A percentile compares a stretch with the other conserved stretches of the same genome.
Evolutionary conservation across 2,113 vertebrate species (phyloP).

Genomic region (Chiloscyllium plagiosum): DNA sequence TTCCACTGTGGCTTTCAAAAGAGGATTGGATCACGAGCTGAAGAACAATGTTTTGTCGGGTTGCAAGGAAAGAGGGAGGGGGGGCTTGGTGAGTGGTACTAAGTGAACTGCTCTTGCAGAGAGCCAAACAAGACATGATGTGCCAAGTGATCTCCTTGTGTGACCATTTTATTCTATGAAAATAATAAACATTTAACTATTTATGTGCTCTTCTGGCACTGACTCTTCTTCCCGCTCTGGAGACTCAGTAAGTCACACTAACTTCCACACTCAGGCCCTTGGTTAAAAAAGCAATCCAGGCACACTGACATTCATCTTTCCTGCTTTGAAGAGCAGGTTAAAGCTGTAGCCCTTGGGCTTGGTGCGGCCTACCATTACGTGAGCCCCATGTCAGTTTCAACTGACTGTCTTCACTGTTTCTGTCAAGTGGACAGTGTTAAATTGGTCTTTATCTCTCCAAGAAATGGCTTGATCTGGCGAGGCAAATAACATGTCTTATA

Average conservation of each 20-base stretch:
- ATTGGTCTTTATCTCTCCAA: not conserved
- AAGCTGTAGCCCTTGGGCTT: not conserved
- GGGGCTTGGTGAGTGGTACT: too few species aligned
- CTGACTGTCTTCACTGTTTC: not conserved
- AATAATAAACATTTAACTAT: not conserved
- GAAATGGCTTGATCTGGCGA: not conserved
- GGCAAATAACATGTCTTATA: not conserved
- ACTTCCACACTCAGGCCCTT: not conserved
- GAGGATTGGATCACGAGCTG: too few species aligned
- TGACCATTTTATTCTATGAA: not conserved
- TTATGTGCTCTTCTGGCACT: not conserved
- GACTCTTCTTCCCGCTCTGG: not conserved
- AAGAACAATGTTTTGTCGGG: too few species aligned
- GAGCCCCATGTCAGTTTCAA: not conserved
- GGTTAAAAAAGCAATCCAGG: not conserved
- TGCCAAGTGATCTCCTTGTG: too few species aligned
- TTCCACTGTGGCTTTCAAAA: too few species aligned
- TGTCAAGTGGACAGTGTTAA: not conserved
- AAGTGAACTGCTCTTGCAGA: too few species aligned
- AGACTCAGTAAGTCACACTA: not conserved
- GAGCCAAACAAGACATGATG: too few species aligned
- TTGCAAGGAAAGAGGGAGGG: too few species aligned
- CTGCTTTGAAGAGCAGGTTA: not conserved
- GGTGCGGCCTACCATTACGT: not conserved
- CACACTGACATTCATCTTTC: not conserved